Evolutionary conservation across 2,888 invertebrate species (phyloP).

Genomic region (Standfussiana lucernea): DNA sequence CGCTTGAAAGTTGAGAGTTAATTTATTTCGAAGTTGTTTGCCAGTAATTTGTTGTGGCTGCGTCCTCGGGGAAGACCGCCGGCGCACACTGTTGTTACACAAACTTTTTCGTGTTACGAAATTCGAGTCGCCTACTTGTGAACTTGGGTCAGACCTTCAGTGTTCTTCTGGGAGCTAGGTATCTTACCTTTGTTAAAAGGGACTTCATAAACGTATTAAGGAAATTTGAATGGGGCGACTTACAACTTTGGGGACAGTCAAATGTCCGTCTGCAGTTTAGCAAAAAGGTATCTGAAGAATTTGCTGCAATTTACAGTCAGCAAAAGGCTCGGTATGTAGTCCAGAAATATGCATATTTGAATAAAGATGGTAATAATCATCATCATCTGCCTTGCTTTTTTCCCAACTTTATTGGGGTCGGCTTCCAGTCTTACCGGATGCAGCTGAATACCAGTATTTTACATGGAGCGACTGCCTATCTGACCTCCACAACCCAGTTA

Average conservation of each 20-base stretch:
- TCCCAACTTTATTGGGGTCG: too few species aligned
- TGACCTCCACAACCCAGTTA: too few species aligned
- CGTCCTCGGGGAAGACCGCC: constrained; percentile 84
- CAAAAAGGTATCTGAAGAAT: constrained; percentile 5
- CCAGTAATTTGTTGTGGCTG: constrained; percentile 89
- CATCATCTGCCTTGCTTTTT: too few species aligned
- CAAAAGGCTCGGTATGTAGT: neutral
- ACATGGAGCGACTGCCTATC: too few species aligned
- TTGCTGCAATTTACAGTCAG: neutral
- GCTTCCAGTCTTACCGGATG: too few species aligned
- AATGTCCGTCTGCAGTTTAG: constrained; percentile 23
- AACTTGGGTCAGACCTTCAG: constrained; percentile 74
- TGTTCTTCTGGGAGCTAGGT: constrained; percentile 68
- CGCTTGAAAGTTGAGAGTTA: constrained; percentile 89
- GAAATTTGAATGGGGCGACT: constrained; percentile 49
- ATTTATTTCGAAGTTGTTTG: constrained; percentile 90
- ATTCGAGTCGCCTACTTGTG: constrained; percentile 82
- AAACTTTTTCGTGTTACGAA: constrained; percentile 85
- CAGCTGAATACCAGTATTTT: too few species aligned
- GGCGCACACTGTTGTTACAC: constrained; percentile 81
- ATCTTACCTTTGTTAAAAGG: constrained; percentile 58
- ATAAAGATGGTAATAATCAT: too few species aligned
- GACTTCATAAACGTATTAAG: constrained; percentile 60
- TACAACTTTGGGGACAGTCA: constrained; percentile 22
- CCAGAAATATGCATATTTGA: too few species aligned